Conservation (phyloP, 2,113 vertebrate species). For the Cheirogaleus medius region DNA sequence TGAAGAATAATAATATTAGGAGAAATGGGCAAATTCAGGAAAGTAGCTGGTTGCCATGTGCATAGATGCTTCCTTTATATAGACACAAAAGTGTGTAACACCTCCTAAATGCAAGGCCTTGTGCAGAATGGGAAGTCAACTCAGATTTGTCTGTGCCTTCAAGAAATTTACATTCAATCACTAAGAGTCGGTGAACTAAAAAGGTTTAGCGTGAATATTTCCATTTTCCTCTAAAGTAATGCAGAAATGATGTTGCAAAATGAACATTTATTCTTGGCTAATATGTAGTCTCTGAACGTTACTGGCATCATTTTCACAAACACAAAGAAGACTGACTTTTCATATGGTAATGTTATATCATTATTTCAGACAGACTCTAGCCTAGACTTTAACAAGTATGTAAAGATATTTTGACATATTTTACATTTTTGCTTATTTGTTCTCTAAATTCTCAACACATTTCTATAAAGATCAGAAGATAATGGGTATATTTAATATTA, state of each 20-base stretch:
- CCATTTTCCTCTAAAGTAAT: not conserved
- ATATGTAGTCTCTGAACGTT: not conserved
- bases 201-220: not conserved
- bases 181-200: not conserved
- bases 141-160: not conserved
- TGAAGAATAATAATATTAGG: not conserved
- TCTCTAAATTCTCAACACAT: not conserved
- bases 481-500: not conserved
- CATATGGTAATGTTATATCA: not conserved
- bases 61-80: not conserved
- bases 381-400: not conserved
- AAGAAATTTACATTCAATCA: not conserved
- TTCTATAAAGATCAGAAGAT: not conserved
- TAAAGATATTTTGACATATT: not conserved
- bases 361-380: not conserved
- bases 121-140: not conserved
- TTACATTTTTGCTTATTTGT: slow-evolving; percentile 25
- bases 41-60: not conserved
- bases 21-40: slow-evolving; percentile 13
- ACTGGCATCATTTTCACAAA: not conserved
- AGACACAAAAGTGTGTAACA: not conserved
- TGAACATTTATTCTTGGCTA: not conserved
- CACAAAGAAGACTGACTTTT: not conserved
- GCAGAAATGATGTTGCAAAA: not conserved
- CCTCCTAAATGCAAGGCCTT: not conserved